These are phyloP conservation scores for Ariopsis seemanni DNA, from an alignment of 2,113 vertebrate species.

Conservation along the genomic window DNA sequence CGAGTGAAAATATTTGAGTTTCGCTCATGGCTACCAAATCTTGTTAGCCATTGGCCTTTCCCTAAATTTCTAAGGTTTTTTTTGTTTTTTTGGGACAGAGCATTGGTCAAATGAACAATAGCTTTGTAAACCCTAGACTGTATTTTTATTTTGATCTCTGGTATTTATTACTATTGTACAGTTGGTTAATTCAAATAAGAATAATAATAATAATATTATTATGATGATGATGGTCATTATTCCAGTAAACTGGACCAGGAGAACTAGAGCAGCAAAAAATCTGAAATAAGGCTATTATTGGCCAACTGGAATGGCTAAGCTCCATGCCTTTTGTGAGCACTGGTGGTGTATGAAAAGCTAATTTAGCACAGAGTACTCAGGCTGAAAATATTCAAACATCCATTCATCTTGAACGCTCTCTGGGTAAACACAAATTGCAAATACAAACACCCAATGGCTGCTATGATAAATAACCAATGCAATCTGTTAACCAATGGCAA, in stretches of 20 bases:
- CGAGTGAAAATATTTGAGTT: no score
- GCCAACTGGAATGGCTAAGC: slow-evolving; percentile 1
- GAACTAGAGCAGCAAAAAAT: slow-evolving; percentile 4
- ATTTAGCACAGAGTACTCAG: slow-evolving; percentile 30
- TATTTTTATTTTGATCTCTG: no score
- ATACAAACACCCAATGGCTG: slow-evolving; percentile 28
- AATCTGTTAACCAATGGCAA: not conserved
- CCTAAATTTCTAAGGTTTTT: no score
- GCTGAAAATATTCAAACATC: slow-evolving; percentile 37
- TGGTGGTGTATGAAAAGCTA: slow-evolving; percentile 13
- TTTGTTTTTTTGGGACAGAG: no score
- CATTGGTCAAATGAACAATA: no score
- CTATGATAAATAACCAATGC: not conserved
- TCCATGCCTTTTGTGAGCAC: not conserved
- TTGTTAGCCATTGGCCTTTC: no score
- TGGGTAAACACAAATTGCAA: slow-evolving; percentile 17
- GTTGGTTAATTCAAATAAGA: no score
- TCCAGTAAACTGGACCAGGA: not conserved
- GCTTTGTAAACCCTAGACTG: no score
- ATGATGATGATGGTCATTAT: no score
- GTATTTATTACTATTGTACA: no score
- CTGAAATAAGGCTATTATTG: slow-evolving; percentile 1
- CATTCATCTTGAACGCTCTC: slow-evolving; percentile 28
- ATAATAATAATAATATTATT: no score
- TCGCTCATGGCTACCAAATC: no score